Percentiles rank a stretch among this genome's conserved stretches.
These are phyloP conservation scores for Carollia perspicillata DNA, from an alignment of 2,113 vertebrate species.

Conservation along the genomic window DNA sequence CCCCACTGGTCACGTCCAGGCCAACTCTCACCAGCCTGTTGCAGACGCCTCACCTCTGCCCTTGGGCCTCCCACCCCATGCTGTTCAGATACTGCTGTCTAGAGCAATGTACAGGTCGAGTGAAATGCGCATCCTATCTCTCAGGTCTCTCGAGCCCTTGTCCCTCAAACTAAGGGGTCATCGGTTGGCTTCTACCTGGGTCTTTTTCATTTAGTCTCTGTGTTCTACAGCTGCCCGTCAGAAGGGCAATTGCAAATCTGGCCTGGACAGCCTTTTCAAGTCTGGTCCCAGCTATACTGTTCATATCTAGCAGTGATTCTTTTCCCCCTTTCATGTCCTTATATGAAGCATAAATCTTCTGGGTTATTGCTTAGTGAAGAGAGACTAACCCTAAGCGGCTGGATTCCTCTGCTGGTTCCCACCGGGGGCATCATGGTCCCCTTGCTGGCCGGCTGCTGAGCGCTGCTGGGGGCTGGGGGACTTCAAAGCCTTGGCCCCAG, in stretches of 20 bases:
- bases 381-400: background rate
- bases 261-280: background rate
- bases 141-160: background rate
- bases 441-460: background rate
- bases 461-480: background rate
- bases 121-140: background rate
- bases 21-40: background rate
- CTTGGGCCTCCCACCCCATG: background rate
- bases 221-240: background rate
- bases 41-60: too few species aligned
- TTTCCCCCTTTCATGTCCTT: constrained; percentile 26
- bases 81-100: background rate
- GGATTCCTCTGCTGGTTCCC: background rate
- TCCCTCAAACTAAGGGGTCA: background rate
- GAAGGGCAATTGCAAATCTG: background rate
- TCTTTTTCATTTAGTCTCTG: background rate
- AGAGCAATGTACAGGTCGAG: background rate
- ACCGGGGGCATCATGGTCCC: background rate
- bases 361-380: background rate
- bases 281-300: background rate
- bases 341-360: constrained; percentile 10
- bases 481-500: constrained; percentile 53
- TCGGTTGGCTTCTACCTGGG: background rate
- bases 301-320: background rate
- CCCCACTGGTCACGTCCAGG: background rate